These are phyloP conservation scores for Dolichopus griseipennis DNA, from an alignment of 2,888 invertebrate genomes.

Conservation along the genomic window DNA sequence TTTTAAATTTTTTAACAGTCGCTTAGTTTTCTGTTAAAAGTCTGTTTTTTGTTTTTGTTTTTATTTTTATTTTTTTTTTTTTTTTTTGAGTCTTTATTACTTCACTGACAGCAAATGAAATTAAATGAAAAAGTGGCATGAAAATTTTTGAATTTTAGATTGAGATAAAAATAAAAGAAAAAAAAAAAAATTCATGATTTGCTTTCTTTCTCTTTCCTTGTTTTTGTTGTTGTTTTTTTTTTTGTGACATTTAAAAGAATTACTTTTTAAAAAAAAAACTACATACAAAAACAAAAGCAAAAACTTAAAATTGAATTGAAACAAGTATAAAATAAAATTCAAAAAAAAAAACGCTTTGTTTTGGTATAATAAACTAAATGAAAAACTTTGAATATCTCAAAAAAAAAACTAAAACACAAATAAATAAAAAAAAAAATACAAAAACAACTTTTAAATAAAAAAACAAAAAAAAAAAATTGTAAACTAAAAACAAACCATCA, in stretches of 20 bases:
- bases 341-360: too few relatives aligned
- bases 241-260: neutral
- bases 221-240: neutral
- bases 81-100: neutral
- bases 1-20: neutral
- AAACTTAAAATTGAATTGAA: too few relatives aligned
- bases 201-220: neutral
- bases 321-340: too few relatives aligned
- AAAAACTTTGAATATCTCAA: neutral
- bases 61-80: too few relatives aligned
- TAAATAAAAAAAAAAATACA: neutral
- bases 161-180: neutral
- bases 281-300: too few relatives aligned
- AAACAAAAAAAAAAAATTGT: neutral
- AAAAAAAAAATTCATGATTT: neutral
- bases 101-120: slow-evolving; percentile 6
- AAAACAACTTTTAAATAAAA: neutral
- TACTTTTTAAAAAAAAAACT: neutral
- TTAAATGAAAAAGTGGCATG: slow-evolving; percentile 6
- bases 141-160: slow-evolving; percentile 6
- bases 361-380: neutral
- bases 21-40: neutral
- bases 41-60: neutral
- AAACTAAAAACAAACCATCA: neutral
- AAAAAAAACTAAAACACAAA: neutral